A percentile compares a stretch with the other conserved stretches of the same genome.
Conservation (phyloP, 2,888 invertebrate genomes). For the Nycteola revayana region DNA sequence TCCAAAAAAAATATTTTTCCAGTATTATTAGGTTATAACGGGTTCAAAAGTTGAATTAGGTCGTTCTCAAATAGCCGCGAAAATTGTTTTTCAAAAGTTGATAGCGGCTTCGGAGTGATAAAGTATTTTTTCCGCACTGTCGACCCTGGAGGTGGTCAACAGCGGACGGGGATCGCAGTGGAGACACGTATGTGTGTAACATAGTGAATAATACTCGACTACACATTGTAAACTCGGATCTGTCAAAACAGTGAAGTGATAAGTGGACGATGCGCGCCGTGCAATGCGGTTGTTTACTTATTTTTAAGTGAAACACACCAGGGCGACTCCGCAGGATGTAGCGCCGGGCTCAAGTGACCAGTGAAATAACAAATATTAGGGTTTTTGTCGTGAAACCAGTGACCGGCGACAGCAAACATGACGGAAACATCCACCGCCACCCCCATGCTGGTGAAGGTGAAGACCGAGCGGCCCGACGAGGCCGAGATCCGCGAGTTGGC, state of each 20-base stretch:
- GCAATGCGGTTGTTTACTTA: constrained; percentile 61
- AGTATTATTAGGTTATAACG: constrained; percentile 24
- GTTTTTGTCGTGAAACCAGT: constrained; percentile 14
- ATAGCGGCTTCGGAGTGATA: constrained; percentile 44
- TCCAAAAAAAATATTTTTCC: constrained; percentile 43
- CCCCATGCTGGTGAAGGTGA: constrained; percentile 76
- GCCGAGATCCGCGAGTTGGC: constrained; percentile 93
- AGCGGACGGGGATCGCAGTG: constrained; percentile 31
- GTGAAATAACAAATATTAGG: constrained; percentile 17
- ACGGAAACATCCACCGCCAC: constrained; percentile 40
- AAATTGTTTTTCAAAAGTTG: constrained; percentile 56
- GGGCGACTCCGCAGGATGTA: constrained; percentile 60
- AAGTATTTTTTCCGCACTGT: constrained; percentile 45
- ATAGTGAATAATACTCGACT: constrained; percentile 23
- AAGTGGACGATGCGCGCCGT: constrained; percentile 49
- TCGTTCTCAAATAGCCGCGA: constrained; percentile 43
- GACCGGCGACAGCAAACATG: constrained; percentile 46
- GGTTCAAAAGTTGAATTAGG: constrained; percentile 20
- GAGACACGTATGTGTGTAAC: constrained; percentile 28
- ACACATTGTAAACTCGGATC: constrained; percentile 38
- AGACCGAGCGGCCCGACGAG: constrained; percentile 91
- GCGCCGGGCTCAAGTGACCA: constrained; percentile 36
- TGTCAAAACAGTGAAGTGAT: constrained; percentile 65
- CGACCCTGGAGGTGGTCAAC: constrained; percentile 36
- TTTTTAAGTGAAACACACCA: constrained; percentile 52